These are phyloP conservation scores for Harpalus rubripes DNA, from an alignment of 2,888 invertebrate genomes.

Conservation along the genomic window DNA sequence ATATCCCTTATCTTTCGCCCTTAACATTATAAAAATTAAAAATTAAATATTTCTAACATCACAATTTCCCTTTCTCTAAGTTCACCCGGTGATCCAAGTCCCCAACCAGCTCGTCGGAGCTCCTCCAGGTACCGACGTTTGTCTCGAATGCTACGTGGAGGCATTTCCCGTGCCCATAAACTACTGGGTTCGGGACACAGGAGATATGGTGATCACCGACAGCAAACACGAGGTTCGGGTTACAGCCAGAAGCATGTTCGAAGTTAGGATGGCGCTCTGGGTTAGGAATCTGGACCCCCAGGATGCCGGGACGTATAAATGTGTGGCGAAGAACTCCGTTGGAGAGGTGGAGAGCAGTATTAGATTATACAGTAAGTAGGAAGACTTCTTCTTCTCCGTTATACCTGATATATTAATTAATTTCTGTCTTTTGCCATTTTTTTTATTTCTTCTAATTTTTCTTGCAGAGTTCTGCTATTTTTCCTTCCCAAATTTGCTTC, in stretches of 20 bases:
- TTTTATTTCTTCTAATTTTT: too few species aligned
- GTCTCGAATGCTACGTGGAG: conserved; percentile 93
- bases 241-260: conserved; percentile 85
- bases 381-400: too few species aligned
- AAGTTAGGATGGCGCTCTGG: conserved; percentile 89
- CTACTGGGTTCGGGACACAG: conserved; percentile 93
- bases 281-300: conserved; percentile 86
- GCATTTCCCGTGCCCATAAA: conserved; percentile 94
- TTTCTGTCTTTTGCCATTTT: too few species aligned
- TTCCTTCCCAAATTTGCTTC: too few species aligned
- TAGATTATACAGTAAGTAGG: conserved; percentile 88
- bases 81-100: conserved; percentile 94
- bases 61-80: conserved; percentile 77
- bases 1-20: too few species aligned
- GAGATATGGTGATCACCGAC: conserved; percentile 91
- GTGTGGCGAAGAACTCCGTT: conserved; percentile 91
- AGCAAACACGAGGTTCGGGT: conserved; percentile 88
- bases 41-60: background rate
- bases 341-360: conserved; percentile 94
- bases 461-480: too few species aligned
- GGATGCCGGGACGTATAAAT: conserved; percentile 91
- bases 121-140: conserved; percentile 91
- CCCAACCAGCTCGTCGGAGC: conserved; percentile 95
- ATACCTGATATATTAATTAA: too few species aligned
- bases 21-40: too few species aligned